Base-by-base conservation (phyloP, 2,888 invertebrate genomes). In the Lycocerus yunnanus region DNA sequence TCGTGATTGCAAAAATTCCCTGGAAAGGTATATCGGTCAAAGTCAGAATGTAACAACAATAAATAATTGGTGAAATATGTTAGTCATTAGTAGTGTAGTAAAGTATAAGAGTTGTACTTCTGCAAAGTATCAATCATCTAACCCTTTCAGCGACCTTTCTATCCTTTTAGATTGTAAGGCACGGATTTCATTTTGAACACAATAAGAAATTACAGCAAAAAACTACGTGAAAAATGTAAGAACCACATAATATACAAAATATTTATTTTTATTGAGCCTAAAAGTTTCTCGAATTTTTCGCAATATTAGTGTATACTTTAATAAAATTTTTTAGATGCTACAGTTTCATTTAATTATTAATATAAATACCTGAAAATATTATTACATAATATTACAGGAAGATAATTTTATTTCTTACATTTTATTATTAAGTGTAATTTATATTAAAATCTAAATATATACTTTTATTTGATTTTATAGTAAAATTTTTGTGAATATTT, bases 151-250 rank as follows among this genome's bases (percentile, higher is more conserved):
- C n/a, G 8, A 43, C 43, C 61, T 18, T 63, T 18, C 20, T 63
- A 15, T 14, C 20, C 20, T 15, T 63, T 63, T 20, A 20, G 15
- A 14, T 58, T 68, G 68, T 68, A 68, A 68, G 60, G 68, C 68
- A 68, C 68, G 68, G 68, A 68, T 68, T 68, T 68, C 68, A 68
- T 68, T 68, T 68, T 63, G 20, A 63, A 63, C 61, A 20, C 61
- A 63, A 63, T 20, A 63, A 18, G 61, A 16, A 63, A 20, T 63
- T 63, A 63, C n/a, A 18, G 18, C 61, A 14, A 16, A 8, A 20
- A 63, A 18, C n/a, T 63, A 63, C 61, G 61, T 63, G 61, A 63
- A 63, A 61, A 63, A 63, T 63, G 16, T 63, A 14, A 18, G 20
- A 63, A 63, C 16, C 20, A 13, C 20, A 63, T 8, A 16, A 18